Evolutionary conservation across 2,797 vertebrate genomes (phyloP).

Genomic region (Periophthalmus magnuspinnatus): DNA sequence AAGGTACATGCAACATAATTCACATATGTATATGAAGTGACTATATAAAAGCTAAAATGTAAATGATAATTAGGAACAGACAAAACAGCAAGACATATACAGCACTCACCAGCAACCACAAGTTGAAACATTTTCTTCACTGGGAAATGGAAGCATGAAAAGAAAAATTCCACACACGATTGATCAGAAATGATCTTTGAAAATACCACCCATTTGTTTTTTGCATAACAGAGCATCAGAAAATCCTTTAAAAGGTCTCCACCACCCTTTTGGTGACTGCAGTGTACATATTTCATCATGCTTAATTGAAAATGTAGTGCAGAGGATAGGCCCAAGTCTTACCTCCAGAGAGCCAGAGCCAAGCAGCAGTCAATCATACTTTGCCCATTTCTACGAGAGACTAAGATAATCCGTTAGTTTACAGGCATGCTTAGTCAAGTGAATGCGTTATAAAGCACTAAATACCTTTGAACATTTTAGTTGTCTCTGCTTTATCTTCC

Average conservation of each 20-base stretch:
- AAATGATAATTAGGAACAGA: neutral
- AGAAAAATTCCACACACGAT: neutral
- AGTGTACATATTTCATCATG: constrained; percentile 44
- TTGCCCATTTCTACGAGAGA: constrained; percentile 35
- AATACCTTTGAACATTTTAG: neutral
- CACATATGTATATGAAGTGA: too few relatives aligned
- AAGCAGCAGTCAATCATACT: constrained; percentile 10
- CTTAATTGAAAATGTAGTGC: constrained; percentile 9
- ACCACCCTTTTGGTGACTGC: constrained; percentile 43
- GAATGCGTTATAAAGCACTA: neutral
- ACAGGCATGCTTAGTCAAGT: neutral
- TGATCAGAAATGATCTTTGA: neutral
- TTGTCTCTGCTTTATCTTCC: neutral
- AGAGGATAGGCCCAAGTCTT: constrained; percentile 3
- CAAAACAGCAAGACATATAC: neutral
- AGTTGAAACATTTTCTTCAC: neutral
- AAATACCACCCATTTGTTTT: neutral
- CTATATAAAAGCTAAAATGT: too few relatives aligned
- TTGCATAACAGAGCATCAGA: constrained; percentile 40
- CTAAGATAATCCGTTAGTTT: neutral
- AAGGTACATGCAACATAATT: too few relatives aligned
- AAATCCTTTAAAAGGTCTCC: constrained; percentile 55
- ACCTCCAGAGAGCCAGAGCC: constrained; percentile 27
- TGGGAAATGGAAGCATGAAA: neutral
- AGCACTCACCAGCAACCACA: neutral